phyloP scores from a whole-genome alignment of 37 sponge, comb jelly and placozoan genomes.

The Beroe forskalii region DNA sequence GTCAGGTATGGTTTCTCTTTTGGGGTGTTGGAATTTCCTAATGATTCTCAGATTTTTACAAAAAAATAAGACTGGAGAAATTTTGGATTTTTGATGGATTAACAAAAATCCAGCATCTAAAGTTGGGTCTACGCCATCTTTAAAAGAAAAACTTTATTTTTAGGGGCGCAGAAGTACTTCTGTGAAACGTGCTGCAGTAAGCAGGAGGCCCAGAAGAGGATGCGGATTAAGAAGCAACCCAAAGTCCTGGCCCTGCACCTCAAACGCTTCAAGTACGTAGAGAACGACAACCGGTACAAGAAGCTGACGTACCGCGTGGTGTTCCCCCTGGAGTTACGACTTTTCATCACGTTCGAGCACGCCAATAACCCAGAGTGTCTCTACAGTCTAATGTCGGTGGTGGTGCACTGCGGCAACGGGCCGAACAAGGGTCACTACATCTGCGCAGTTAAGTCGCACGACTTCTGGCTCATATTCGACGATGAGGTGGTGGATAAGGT shows the following conservation, averaged over 20 bases:
- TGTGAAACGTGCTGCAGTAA: conserved; percentile 98
- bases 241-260: conserved; percentile 90
- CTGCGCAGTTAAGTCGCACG: conserved; percentile 81
- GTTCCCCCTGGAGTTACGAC: conserved; percentile 93
- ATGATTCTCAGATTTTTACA: too few species aligned
- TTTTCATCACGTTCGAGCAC: conserved; percentile 90
- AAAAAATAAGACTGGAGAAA: too few species aligned
- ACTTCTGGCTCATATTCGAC: conserved; percentile 90
- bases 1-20: too few species aligned
- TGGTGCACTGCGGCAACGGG: conserved; percentile 95
- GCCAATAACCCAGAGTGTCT: conserved; percentile 77
- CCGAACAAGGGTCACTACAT: conserved; percentile 97
- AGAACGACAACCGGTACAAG: conserved; percentile 76
- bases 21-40: too few species aligned
- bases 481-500: conserved; percentile 83
- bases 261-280: conserved; percentile 97
- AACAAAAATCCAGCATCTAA: too few species aligned
- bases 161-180: conserved; percentile 89
- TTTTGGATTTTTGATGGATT: too few species aligned
- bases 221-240: conserved; percentile 87
- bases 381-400: conserved; percentile 89
- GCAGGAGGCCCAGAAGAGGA: conserved; percentile 93
- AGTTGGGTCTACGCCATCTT: too few species aligned
- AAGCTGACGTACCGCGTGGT: conserved; percentile 92
- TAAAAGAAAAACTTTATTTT: too few species aligned